Percentiles rank a stretch among this genome's conserved stretches.
These are phyloP conservation scores for Corythaeola cristata DNA, from an alignment of 2,113 vertebrate species.

Conservation along the genomic window DNA sequence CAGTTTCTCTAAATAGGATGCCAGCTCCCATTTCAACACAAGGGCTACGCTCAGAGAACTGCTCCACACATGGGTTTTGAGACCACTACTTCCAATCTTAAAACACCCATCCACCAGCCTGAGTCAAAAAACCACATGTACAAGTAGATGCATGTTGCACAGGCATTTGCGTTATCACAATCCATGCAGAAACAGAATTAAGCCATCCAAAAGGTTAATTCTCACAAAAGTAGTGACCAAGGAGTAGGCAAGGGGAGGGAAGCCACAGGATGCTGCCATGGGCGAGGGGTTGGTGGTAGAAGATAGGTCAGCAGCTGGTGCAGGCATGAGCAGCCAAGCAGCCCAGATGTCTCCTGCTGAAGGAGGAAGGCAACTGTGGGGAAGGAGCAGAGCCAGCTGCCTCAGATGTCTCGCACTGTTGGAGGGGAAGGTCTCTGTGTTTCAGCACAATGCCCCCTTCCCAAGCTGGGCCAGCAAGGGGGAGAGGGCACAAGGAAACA, in stretches of 20 bases:
- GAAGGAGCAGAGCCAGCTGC: not conserved
- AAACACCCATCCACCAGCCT: not conserved
- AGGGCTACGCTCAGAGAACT: not conserved
- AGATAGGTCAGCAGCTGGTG: not conserved
- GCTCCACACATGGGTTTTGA: not conserved
- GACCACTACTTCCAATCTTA: not conserved
- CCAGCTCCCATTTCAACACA: not conserved
- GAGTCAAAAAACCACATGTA: not conserved
- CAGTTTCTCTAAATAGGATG: not conserved
- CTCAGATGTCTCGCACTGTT: not conserved
- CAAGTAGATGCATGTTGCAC: accelerated
- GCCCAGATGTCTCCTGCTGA: not conserved
- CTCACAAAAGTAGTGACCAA: not conserved
- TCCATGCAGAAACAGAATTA: not conserved
- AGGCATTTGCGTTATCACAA: accelerated
- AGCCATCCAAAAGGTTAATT: not conserved
- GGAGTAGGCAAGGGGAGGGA: not conserved
- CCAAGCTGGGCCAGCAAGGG: not conserved
- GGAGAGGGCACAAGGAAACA: not conserved
- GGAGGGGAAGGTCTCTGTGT: not conserved
- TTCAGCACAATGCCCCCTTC: not conserved
- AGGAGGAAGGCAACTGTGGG: not conserved
- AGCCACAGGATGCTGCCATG: accelerated
- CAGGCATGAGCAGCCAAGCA: not conserved
- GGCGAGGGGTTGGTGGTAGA: not conserved